Conservation (phyloP, 2,797 vertebrate species). For the Danio choprae region DNA sequence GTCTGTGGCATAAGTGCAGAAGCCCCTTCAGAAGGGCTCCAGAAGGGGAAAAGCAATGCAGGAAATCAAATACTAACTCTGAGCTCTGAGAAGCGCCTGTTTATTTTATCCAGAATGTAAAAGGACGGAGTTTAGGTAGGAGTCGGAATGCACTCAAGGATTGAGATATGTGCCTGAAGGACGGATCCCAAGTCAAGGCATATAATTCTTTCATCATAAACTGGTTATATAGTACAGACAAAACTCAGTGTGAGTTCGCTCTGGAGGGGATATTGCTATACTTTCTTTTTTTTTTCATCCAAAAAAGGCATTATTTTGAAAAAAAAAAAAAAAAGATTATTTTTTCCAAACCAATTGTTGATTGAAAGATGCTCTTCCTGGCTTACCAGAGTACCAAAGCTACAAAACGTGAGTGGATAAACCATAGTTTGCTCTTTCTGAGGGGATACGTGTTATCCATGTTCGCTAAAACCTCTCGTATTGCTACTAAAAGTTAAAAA, state of each 20-base stretch:
- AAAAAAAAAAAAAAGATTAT: not conserved
- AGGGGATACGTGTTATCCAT: not conserved
- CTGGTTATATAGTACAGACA: conserved; percentile 19
- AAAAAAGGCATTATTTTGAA: not conserved
- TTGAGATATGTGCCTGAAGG: conserved; percentile 72
- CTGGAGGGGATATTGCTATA: conserved; percentile 6
- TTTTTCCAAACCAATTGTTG: not conserved
- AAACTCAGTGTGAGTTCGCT: conserved; percentile 18
- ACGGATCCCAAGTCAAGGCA: conserved; percentile 68
- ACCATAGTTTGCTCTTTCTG: not conserved
- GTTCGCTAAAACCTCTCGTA: not conserved
- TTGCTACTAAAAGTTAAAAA: not conserved
- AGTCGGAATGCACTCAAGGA: conserved; percentile 73
- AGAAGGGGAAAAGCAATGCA: conserved; percentile 67
- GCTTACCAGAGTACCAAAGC: not conserved
- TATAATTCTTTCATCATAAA: conserved; percentile 67
- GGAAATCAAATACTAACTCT: conserved; percentile 78
- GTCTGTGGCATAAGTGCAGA: conserved; percentile 67
- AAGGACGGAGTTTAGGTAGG: conserved; percentile 74
- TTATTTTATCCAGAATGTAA: conserved; percentile 74
- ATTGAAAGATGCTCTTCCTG: not conserved
- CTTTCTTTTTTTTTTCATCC: not conserved
- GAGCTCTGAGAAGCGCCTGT: conserved; percentile 65
- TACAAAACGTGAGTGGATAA: not conserved
- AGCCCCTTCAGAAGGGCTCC: conserved; percentile 60